Conservation (phyloP, 2,888 invertebrate genomes). For the Caenorhabditis sp. region DNA sequence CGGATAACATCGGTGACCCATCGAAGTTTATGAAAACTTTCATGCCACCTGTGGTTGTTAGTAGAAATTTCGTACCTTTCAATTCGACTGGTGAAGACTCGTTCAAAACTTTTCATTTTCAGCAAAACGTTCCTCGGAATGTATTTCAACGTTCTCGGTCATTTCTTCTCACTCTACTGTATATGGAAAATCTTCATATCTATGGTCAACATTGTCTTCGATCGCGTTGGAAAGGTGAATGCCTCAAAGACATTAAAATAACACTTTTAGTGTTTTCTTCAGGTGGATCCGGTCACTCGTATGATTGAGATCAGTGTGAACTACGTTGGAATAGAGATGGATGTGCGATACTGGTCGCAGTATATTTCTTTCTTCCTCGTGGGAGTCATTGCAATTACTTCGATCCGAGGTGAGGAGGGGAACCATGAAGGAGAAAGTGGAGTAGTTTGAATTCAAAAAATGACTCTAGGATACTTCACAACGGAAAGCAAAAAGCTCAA, state of each 20-base stretch:
- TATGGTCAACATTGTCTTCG: slow-evolving; percentile 93
- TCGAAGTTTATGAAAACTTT: too few species aligned
- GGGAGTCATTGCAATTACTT: slow-evolving; percentile 98
- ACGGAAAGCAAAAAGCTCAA: too few species aligned
- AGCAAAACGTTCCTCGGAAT: slow-evolving; percentile 94
- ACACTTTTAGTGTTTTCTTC: background rate
- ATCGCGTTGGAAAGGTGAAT: slow-evolving; percentile 93
- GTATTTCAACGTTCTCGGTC: slow-evolving; percentile 98
- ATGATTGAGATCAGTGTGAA: slow-evolving; percentile 97
- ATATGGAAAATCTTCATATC: slow-evolving; percentile 98
- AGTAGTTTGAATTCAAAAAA: too few species aligned
- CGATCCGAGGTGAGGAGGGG: slow-evolving; percentile 88
- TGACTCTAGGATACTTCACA: too few species aligned
- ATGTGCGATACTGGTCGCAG: slow-evolving; percentile 99
- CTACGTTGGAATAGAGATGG: slow-evolving; percentile 96
- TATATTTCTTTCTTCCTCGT: slow-evolving; percentile 97
- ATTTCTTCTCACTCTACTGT: slow-evolving; percentile 98
- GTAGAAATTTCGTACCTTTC: too few species aligned
- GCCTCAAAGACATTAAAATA: background rate
- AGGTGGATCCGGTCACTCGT: slow-evolving; percentile 94
- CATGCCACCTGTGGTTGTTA: too few species aligned
- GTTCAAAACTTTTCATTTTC: background rate
- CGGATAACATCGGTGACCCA: too few species aligned
- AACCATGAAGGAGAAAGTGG: background rate
- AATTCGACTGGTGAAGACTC: too few species aligned